Evolutionary conservation across 2,888 invertebrate genomes (phyloP).

Genomic region (Trissolcus japonicus): DNA sequence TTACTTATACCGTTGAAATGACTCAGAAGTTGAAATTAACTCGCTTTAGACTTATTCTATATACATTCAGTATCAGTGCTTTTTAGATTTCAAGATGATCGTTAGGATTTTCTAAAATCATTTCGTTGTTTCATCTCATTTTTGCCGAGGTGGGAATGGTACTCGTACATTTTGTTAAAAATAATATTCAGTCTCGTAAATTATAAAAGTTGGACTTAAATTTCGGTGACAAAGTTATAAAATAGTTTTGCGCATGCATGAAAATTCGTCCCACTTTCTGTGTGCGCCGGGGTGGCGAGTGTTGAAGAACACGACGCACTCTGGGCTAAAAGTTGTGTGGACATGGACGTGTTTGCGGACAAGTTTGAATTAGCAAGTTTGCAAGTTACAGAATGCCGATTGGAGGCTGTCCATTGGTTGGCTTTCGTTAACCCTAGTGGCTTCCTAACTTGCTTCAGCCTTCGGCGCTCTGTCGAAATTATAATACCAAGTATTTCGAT

Average conservation of each 20-base stretch:
- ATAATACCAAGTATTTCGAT: constrained; percentile 35
- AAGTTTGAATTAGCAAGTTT: constrained; percentile 69
- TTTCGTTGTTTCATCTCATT: neutral
- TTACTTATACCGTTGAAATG: neutral
- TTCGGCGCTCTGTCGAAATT: constrained; percentile 42
- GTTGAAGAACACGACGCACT: constrained; percentile 41
- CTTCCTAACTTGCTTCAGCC: constrained; percentile 49
- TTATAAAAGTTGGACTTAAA: neutral
- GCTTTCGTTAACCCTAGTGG: constrained; percentile 52
- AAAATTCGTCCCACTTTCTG: constrained; percentile 37
- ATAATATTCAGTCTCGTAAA: neutral
- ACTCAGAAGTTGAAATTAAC: neutral
- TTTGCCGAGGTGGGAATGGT: neutral
- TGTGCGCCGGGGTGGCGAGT: constrained; percentile 27
- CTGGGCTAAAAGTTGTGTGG: constrained; percentile 59
- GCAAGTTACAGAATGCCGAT: constrained; percentile 67
- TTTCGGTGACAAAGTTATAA: neutral
- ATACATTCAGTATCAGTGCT: too few relatives aligned
- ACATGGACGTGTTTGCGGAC: constrained; percentile 59
- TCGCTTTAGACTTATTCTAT: too few relatives aligned
- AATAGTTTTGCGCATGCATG: constrained; percentile 19
- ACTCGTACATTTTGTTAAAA: neutral
- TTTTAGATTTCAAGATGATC: too few relatives aligned
- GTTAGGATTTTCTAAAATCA: too few relatives aligned
- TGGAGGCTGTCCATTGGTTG: constrained; percentile 60